These are phyloP conservation scores for Phocoena sinus DNA, from an alignment of 2,113 vertebrate genomes.

Conservation along the genomic window DNA sequence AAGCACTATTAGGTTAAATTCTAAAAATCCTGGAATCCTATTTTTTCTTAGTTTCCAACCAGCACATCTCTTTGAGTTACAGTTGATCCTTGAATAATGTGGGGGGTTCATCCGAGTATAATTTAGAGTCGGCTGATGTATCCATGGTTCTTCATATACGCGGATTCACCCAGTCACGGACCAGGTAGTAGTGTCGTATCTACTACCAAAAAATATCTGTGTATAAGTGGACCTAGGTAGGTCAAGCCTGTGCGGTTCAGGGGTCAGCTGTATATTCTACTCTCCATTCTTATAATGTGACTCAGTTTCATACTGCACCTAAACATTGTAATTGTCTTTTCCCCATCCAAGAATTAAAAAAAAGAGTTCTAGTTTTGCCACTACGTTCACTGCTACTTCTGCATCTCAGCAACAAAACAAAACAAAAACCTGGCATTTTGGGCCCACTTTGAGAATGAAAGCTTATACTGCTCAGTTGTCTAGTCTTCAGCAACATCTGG, in stretches of 20 bases:
- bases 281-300: not conserved
- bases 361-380: not conserved
- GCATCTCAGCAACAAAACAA: not conserved
- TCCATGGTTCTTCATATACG: not conserved
- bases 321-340: not conserved
- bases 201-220: not conserved
- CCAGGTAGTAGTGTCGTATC: not conserved
- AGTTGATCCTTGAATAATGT: not conserved
- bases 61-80: not conserved
- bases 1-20: not conserved
- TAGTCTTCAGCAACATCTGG: not conserved
- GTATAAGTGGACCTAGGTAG: not conserved
- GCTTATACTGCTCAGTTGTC: not conserved
- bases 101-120: not conserved
- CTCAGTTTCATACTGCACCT: not conserved
- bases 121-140: not conserved
- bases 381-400: not conserved
- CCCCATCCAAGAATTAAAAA: not conserved
- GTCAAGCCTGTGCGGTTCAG: not conserved
- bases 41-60: not conserved
- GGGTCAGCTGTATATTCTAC: not conserved
- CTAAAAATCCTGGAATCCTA: not conserved
- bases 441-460: not conserved
- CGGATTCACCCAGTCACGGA: accelerated
- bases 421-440: not conserved